Conservation (phyloP, 2,888 invertebrate species). For the Spilarctia lutea region DNA sequence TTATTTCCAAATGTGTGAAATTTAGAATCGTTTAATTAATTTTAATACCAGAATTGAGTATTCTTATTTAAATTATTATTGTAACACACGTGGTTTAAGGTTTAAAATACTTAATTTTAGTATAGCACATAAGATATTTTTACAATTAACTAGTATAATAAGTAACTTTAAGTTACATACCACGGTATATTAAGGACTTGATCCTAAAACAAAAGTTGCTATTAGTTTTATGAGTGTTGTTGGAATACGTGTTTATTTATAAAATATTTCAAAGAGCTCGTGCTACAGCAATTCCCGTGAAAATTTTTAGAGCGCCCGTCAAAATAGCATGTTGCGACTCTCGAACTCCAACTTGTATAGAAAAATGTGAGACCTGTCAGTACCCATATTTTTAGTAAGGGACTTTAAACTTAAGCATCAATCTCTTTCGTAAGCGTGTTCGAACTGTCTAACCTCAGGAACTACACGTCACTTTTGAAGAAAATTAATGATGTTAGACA, state of each 20-base stretch:
- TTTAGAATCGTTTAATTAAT: not conserved
- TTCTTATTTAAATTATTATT: not conserved
- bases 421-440: not conserved
- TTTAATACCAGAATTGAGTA: not conserved
- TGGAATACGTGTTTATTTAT: not conserved
- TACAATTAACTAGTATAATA: no score
- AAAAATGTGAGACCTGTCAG: not conserved
- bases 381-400: not conserved
- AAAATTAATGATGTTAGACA: conserved; percentile 1
- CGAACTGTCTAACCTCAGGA: not conserved
- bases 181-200: conserved; percentile 17
- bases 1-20: not conserved
- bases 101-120: not conserved
- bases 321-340: not conserved
- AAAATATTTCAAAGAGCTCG: not conserved
- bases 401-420: not conserved
- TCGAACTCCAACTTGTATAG: not conserved
- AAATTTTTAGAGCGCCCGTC: not conserved
- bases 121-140: not conserved
- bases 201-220: conserved; percentile 8
- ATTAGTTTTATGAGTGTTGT: not conserved
- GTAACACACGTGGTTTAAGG: not conserved
- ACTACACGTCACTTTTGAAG: not conserved
- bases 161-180: conserved; percentile 11
- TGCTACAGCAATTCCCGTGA: not conserved